These are phyloP conservation scores for Odontesthes bonariensis DNA, from an alignment of 2,113 vertebrate species.

Conservation along the genomic window DNA sequence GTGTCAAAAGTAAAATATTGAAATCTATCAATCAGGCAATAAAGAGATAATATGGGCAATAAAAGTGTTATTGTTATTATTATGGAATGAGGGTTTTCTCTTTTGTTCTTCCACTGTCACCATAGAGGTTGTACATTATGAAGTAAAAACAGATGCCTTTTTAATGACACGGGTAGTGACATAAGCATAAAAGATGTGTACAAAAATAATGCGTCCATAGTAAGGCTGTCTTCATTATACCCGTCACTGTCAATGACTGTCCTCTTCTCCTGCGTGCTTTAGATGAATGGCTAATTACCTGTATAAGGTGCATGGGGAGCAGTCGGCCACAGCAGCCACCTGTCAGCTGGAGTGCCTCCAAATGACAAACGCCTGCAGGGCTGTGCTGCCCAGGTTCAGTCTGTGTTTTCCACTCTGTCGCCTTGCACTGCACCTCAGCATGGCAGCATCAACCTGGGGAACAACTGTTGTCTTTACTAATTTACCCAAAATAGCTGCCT, in stretches of 20 bases:
- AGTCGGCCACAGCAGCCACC: conserved; percentile 67
- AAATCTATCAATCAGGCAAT: background rate
- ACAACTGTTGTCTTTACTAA: conserved; percentile 79
- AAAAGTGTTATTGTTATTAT: background rate
- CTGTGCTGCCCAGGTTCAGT: conserved; percentile 63
- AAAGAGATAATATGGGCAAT: background rate
- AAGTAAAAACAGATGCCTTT: background rate
- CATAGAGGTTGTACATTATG: background rate
- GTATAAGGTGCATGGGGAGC: conserved; percentile 60
- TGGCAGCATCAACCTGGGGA: conserved; percentile 70
- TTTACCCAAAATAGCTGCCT: conserved; percentile 78
- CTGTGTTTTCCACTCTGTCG: conserved; percentile 76
- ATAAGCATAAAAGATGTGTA: conserved; percentile 21
- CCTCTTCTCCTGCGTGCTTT: conserved; percentile 41
- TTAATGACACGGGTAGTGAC: background rate
- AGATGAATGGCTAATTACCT: conserved; percentile 74
- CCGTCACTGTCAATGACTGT: conserved; percentile 44
- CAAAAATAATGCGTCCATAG: conserved; percentile 43
- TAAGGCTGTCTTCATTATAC: conserved; percentile 53
- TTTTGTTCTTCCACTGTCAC: background rate
- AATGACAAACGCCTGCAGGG: conserved; percentile 71
- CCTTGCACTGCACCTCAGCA: conserved; percentile 64
- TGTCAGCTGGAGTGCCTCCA: conserved; percentile 75
- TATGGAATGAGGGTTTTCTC: background rate
- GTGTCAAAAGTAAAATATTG: no score